phyloP scores from a whole-genome alignment of 2,113 vertebrate genomes.

The Callipepla squamata region DNA sequence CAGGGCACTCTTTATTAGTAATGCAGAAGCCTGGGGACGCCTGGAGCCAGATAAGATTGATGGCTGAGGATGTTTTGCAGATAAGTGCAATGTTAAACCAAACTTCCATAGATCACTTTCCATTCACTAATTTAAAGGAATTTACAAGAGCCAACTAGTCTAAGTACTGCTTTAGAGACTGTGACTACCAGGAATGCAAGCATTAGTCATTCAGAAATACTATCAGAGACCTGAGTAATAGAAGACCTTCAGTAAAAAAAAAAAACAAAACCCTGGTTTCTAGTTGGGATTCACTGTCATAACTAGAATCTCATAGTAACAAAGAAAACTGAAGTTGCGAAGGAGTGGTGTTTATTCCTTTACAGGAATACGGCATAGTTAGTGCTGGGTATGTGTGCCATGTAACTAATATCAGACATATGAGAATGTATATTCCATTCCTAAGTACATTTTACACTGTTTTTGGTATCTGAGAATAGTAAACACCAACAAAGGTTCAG shows the following conservation, averaged over 20 bases:
- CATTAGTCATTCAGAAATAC: not conserved
- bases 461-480: not conserved
- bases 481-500: not conserved
- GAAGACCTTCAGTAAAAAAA: not conserved
- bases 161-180: not conserved
- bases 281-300: not conserved
- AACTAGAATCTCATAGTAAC: not conserved
- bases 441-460: not conserved
- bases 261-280: not conserved
- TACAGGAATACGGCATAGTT: not conserved
- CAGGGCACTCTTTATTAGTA: fast-evolving
- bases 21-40: not conserved
- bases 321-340: not conserved
- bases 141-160: not conserved
- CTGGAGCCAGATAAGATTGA: not conserved
- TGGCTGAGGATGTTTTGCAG: not conserved
- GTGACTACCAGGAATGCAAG: not conserved
- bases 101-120: not conserved
- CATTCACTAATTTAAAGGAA: not conserved
- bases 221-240: not conserved
- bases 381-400: not conserved
- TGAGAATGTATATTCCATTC: not conserved
- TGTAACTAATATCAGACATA: not conserved
- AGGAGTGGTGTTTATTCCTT: not conserved
- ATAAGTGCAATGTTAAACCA: not conserved